Evolutionary conservation across 2,113 vertebrate genomes (phyloP), one percentile per base, ranked within the genome.

Genomic region (Mobula birostris): DNA sequence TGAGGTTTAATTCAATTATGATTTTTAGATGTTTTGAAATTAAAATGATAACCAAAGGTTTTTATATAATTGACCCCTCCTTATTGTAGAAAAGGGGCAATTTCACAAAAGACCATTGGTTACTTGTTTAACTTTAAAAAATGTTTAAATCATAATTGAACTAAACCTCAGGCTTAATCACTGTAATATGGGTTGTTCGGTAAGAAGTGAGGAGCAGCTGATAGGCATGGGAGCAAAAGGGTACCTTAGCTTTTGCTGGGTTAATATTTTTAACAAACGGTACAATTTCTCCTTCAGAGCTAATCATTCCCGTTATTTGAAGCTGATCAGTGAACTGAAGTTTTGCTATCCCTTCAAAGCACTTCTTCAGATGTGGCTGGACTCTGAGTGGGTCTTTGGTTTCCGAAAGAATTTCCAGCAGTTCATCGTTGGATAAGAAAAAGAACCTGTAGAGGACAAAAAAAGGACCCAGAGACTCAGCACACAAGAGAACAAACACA

Each of bases 351-450:
- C 98, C 98, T 96, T 99, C 98, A 95, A 99, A 99, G 95, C 98
- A 99, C 95, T 98, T 99, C 96, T 99, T 99, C 90, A 99, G 96
- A 94, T 99, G 98, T 0, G 98, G 98, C 94, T 99, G 98, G 2
- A 99, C 98, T 27, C 98, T 96, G 94, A 97, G 96, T 0, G 98
- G 98, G 95, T 99, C 98, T 96, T 98, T 99, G 66, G 98, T 99
- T 96, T 99, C 98, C 0, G 98, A 98, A 94, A 99, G 95, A 96
- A 99, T 98, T 97, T 99, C 98, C 95, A 99, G 96, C 80, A 99
- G 96, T 94, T 99, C 98, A 11, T 99, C 98, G 0, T 99, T 99
- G 48, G 98, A 99, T 94, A 98, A 95, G 95, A 99, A 99, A 95
- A 99, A 99, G 96, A 99, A 99, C 95, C 98, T 99, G 94, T 40